Percentiles rank a stretch among this genome's conserved stretches.
These are phyloP conservation scores for Opisthocomus hoazin DNA, from an alignment of 2,113 vertebrate genomes.

Conservation along the genomic window DNA sequence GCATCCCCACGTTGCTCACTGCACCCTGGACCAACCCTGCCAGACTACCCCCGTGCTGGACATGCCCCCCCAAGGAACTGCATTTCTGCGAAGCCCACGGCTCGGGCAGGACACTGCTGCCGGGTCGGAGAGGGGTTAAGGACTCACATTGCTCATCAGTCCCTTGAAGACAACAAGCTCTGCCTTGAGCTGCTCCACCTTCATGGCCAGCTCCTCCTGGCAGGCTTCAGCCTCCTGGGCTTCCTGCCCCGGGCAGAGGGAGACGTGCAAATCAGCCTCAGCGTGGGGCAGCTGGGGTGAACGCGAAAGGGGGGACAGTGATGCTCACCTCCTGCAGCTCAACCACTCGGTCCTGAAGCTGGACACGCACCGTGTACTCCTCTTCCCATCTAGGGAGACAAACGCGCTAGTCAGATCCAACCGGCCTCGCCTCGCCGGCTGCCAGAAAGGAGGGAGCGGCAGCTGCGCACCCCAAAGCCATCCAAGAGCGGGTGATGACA, in stretches of 20 bases:
- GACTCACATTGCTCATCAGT: constrained; percentile 96
- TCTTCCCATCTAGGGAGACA: constrained; percentile 88
- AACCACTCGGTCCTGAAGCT: constrained; percentile 85
- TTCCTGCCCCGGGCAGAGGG: constrained; percentile 69
- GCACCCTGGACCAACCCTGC: neutral
- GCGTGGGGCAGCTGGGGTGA: rapidly evolving
- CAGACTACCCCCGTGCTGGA: neutral
- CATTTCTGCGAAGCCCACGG: neutral
- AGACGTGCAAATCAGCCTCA: neutral
- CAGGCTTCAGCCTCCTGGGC: constrained; percentile 93
- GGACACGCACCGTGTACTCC: constrained; percentile 87
- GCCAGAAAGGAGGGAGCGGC: neutral
- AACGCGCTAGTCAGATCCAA: neutral
- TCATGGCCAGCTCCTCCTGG: constrained; percentile 91
- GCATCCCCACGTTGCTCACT: neutral
- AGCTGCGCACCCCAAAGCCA: constrained; percentile 12
- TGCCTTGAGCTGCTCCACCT: constrained; percentile 92
- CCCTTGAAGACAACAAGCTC: constrained; percentile 97
- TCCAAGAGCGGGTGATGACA: neutral
- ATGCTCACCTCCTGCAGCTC: constrained; percentile 90
- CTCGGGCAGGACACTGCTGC: neutral
- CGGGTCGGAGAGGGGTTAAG: rapidly evolving
- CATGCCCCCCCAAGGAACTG: neutral
- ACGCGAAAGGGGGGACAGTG: neutral
- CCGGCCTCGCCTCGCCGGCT: neutral